phyloP scores from a whole-genome alignment of 2,888 invertebrate species.

The Conchocele bisecta region DNA sequence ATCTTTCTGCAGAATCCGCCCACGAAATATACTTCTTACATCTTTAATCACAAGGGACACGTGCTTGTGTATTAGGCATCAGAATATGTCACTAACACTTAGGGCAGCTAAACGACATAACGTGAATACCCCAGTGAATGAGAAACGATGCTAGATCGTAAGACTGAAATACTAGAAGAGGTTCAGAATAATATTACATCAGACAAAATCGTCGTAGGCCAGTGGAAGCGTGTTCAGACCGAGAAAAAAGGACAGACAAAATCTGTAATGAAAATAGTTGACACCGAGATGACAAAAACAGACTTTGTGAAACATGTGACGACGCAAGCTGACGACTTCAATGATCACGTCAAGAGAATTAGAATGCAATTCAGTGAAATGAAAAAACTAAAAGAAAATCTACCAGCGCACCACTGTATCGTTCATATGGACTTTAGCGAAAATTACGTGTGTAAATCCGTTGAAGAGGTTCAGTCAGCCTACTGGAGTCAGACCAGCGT shows the following conservation, averaged over 20 bases:
- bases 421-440: conserved; percentile 41
- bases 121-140: background rate
- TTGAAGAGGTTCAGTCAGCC: conserved; percentile 46
- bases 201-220: conserved; percentile 3
- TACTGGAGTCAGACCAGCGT: conserved; percentile 48
- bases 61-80: conserved; percentile 36
- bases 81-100: conserved; percentile 17
- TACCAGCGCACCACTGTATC: conserved; percentile 32
- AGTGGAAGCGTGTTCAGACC: conserved; percentile 31
- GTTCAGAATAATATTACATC: background rate
- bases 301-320: conserved; percentile 7
- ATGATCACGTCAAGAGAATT: conserved; percentile 41
- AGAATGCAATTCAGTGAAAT: conserved; percentile 45
- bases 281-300: background rate
- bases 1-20: conserved; percentile 37
- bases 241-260: conserved; percentile 28
- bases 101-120: background rate
- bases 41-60: conserved; percentile 16
- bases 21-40: conserved; percentile 20
- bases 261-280: conserved; percentile 15
- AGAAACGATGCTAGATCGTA: background rate
- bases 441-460: conserved; percentile 45
- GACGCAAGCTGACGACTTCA: conserved; percentile 45
- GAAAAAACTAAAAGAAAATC: conserved; percentile 18
- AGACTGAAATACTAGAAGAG: background rate